A percentile compares a stretch with the other conserved stretches of the same genome.
Evolutionary conservation across 2,113 vertebrate species (phyloP).

Genomic region (Silurus asotus): DNA sequence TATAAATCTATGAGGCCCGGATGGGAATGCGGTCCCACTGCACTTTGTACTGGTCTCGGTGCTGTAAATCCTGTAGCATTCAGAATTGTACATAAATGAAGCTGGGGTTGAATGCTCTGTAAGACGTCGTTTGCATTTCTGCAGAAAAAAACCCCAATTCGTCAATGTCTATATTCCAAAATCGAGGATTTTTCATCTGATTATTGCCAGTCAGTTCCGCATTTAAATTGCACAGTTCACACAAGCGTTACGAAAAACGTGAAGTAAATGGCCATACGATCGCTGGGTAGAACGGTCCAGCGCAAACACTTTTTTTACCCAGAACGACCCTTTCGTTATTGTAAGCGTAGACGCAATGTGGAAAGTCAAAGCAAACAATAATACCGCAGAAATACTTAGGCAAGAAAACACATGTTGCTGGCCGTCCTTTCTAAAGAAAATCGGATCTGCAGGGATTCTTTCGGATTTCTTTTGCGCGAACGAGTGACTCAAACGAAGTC

Average conservation of each 20-base stretch:
- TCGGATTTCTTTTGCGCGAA: slow-evolving; percentile 46
- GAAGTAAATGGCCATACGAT: neutral
- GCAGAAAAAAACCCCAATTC: slow-evolving; percentile 55
- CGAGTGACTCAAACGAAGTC: slow-evolving; percentile 40
- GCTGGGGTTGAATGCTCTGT: slow-evolving; percentile 46
- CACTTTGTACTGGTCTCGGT: slow-evolving; percentile 55
- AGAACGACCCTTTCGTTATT: neutral
- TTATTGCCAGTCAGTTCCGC: neutral
- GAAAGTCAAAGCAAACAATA: slow-evolving; percentile 37
- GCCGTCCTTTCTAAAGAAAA: slow-evolving; percentile 30
- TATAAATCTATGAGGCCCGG: slow-evolving; percentile 70
- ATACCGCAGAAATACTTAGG: slow-evolving; percentile 13
- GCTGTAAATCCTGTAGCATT: slow-evolving; percentile 68
- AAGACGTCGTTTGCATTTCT: slow-evolving; percentile 52
- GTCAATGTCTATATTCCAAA: slow-evolving; percentile 41
- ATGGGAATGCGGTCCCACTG: slow-evolving; percentile 58
- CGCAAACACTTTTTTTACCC: neutral
- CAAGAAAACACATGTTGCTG: slow-evolving; percentile 47
- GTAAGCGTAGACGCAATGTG: neutral
- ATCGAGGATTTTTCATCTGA: neutral
- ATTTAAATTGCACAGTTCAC: neutral
- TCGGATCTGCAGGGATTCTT: slow-evolving; percentile 13
- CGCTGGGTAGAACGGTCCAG: neutral
- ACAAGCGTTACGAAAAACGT: neutral
- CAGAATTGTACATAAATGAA: slow-evolving; percentile 56